Evolutionary conservation across 2,113 vertebrate species (phyloP), one percentile per base, ranked within the genome.

Genomic region (Myxocyprinus asiaticus): DNA sequence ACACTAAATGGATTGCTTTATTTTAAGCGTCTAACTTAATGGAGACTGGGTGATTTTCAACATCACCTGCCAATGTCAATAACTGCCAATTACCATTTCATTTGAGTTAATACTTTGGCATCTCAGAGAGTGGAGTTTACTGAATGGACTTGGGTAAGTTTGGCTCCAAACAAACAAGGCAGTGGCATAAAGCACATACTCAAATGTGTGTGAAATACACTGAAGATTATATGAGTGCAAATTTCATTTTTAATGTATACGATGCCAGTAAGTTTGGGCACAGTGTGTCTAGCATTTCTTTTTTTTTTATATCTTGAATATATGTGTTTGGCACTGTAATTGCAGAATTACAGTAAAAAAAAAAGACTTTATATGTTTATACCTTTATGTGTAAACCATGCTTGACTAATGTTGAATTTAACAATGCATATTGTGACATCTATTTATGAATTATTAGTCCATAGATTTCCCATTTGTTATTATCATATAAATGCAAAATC

Each of bases 91-190:
- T 64, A 67, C 56, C 15, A 45, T 65, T 68, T 74, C 51, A 43
- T 48, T 76, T 73, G 69, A 76, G n/a, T 69, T 68, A 64, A 69
- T 80, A 81, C 84, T 85, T 83, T 83, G 84, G 84, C 84, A 81
- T 85, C 77, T 83, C 59, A 44, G n/a, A 77, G 62, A 68, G 43
- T 58, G 10, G 63, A 73, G 64, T 76, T 17, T 73, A 61, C 53
- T 17, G 9, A 68, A 45, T 17, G 45, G 51, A 68, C 63, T 47
- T 17, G 14, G 10, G 4, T 69, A 43, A 58, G 67, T 69, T 61
- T 73, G 62, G 79, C 51, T 82, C 66, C 45, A 50, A 81, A 76
- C 79, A 72, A 83, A 80, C 77, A 33, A 68, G 68, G 80, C 81
- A 75, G 62, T 77, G 82, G 78, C 73, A 47, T 77, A 80, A 63